Conservation (phyloP, 2,888 invertebrate species). For the Hypercompe scribonia region DNA sequence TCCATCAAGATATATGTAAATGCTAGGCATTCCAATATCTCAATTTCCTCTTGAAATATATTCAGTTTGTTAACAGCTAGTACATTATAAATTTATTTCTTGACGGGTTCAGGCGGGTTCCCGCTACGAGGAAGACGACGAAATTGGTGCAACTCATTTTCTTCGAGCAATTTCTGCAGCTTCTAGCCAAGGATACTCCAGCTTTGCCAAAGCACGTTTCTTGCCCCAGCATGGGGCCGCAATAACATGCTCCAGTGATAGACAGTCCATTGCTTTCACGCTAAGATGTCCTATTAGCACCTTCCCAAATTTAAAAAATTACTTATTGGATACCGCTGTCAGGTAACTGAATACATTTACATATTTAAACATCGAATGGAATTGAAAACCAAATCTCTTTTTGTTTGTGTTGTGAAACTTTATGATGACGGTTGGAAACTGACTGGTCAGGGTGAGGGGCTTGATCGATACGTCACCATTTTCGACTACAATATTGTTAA, state of each 20-base stretch:
- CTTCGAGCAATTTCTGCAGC: constrained; percentile 91
- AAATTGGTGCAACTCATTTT: constrained; percentile 92
- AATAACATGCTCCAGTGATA: constrained; percentile 88
- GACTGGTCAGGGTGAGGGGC: too few species aligned
- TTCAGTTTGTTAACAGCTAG: too few species aligned
- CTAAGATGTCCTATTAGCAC: constrained; percentile 74
- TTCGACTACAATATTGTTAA: too few species aligned
- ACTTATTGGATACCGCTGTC: constrained; percentile 68
- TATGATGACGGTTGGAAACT: too few species aligned
- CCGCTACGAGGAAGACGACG: constrained; percentile 92
- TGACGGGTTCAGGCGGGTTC: constrained; percentile 90
- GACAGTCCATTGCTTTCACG: constrained; percentile 93
- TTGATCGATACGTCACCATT: too few species aligned
- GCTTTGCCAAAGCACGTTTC: constrained; percentile 90
- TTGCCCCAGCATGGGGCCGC: constrained; percentile 92
- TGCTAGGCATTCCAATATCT: too few species aligned
- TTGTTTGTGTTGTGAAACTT: too few species aligned
- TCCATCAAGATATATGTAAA: too few species aligned
- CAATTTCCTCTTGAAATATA: too few species aligned
- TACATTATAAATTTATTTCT: too few species aligned
- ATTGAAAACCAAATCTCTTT: too few species aligned
- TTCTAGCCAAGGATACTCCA: constrained; percentile 88
- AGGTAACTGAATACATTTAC: constrained; percentile 55
- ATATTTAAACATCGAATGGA: neutral
- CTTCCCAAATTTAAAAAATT: constrained; percentile 65